Conservation (phyloP, 2,797 vertebrate genomes). For the Pteropus rufus region DNA sequence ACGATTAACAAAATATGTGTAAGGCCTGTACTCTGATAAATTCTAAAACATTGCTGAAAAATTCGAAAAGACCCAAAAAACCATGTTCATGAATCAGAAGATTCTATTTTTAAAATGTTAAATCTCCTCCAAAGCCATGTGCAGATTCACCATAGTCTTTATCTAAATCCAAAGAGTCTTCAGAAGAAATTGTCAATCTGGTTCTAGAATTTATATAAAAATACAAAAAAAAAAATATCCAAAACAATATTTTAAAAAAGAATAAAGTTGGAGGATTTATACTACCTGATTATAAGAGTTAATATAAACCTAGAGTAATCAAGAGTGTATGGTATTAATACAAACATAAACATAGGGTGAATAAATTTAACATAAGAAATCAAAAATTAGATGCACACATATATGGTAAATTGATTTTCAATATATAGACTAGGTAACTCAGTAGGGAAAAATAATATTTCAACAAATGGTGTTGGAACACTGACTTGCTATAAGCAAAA, state of each 20-base stretch:
- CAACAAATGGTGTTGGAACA: background rate
- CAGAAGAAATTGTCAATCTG: background rate
- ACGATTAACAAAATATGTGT: background rate
- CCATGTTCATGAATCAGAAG: background rate
- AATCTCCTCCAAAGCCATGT: too few relatives aligned
- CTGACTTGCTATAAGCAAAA: background rate
- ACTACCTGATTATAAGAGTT: background rate
- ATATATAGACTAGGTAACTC: background rate
- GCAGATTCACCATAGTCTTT: background rate
- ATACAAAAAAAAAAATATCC: background rate
- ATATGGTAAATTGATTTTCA: background rate
- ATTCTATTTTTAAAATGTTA: background rate
- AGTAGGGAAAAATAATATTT: background rate
- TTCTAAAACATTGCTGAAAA: background rate
- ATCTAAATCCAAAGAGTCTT: background rate
- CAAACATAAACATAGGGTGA: background rate
- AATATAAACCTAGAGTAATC: background rate
- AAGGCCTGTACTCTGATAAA: background rate
- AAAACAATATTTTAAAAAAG: background rate
- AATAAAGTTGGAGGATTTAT: background rate
- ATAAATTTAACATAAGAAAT: background rate
- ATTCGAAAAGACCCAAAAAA: background rate
- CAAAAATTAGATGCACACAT: background rate
- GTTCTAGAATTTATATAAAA: background rate
- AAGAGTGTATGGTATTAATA: background rate